phyloP scores from a whole-genome alignment of 2,113 vertebrate species.

The Ochotona princeps region DNA sequence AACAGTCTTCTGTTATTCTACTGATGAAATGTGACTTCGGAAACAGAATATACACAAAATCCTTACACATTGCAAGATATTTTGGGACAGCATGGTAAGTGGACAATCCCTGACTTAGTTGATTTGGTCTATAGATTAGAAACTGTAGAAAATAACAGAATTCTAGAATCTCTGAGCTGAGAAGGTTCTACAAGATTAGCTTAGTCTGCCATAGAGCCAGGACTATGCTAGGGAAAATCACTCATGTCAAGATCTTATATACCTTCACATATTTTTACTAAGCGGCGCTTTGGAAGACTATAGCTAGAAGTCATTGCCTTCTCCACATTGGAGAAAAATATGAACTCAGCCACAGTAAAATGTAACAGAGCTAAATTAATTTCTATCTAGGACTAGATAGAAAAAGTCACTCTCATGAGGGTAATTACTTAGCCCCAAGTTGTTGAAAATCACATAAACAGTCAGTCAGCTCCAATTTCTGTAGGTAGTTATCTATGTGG shows the following conservation, averaged over 20 bases:
- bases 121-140: not conserved
- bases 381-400: not conserved
- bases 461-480: conserved; percentile 36
- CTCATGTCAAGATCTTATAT: not conserved
- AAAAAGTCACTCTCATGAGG: conserved; percentile 38
- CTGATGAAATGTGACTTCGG: not conserved
- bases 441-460: conserved; percentile 48
- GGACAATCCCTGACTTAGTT: not conserved
- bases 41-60: not conserved
- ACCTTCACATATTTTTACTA: conserved; percentile 18
- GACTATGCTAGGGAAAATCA: not conserved
- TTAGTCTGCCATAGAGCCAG: conserved; percentile 17
- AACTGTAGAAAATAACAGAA: not conserved
- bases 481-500: not conserved
- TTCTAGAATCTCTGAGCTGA: conserved; percentile 17
- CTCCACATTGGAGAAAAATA: not conserved
- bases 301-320: conserved; percentile 20
- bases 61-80: not conserved
- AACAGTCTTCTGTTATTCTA: not conserved
- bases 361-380: conserved; percentile 40
- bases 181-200: not conserved
- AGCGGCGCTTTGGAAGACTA: not conserved
- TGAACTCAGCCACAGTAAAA: conserved; percentile 22
- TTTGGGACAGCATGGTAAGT: conserved; percentile 15
- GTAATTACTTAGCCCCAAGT: conserved; percentile 32